These are phyloP conservation scores for Epinotia nisella DNA, from an alignment of 2,888 invertebrate species.

Conservation along the genomic window DNA sequence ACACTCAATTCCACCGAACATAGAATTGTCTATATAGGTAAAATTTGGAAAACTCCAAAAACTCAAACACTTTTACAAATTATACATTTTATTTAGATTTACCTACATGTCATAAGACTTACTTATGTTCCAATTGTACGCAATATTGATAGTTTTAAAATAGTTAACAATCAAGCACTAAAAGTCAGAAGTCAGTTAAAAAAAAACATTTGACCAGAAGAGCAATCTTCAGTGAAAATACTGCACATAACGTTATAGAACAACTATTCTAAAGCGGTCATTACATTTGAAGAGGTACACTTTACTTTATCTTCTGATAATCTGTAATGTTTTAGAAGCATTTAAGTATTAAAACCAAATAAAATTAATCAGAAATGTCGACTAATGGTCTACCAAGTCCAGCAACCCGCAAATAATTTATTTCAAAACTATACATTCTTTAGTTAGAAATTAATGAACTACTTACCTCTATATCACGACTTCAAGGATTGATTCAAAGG, in stretches of 20 bases:
- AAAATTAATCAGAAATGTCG: too few species aligned
- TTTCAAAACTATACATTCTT: too few species aligned
- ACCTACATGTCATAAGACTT: background rate
- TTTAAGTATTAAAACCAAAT: too few species aligned
- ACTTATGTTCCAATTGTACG: slow-evolving; percentile 21
- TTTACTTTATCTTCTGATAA: too few species aligned
- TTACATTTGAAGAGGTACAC: too few species aligned
- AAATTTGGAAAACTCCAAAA: background rate
- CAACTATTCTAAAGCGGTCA: too few species aligned
- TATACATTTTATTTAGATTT: background rate
- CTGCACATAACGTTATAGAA: background rate
- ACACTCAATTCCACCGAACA: background rate
- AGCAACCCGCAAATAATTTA: too few species aligned
- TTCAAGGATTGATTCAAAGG: background rate
- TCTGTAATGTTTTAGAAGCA: too few species aligned
- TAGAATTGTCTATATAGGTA: background rate
- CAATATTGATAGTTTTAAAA: slow-evolving; percentile 30
- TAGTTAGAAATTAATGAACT: too few species aligned
- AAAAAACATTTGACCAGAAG: background rate
- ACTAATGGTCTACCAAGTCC: too few species aligned
- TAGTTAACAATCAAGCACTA: slow-evolving; percentile 4
- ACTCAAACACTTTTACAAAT: background rate
- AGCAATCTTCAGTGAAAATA: background rate
- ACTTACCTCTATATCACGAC: too few species aligned
- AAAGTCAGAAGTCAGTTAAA: slow-evolving; percentile 11